Conservation (phyloP, 2,888 invertebrate species). For the Melanotus villosus region DNA sequence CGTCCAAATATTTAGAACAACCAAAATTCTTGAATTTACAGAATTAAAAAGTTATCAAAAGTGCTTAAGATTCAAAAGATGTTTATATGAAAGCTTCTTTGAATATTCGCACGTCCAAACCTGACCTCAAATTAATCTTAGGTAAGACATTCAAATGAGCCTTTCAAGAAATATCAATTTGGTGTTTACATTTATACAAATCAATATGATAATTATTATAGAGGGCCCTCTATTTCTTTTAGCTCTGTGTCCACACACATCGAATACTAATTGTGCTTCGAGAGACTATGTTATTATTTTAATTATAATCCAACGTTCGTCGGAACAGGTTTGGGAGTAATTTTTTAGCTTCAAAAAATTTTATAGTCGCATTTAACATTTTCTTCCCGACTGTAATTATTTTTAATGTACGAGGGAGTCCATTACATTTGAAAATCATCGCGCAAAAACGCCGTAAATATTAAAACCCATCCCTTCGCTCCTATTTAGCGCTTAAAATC, state of each 20-base stretch:
- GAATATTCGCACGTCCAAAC: no score
- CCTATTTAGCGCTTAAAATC: background rate
- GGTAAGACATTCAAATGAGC: no score
- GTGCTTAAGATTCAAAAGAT: no score
- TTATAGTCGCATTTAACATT: constrained; percentile 51
- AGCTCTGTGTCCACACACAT: constrained; percentile 20
- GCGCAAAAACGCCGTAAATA: constrained; percentile 37
- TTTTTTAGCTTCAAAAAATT: constrained; percentile 42
- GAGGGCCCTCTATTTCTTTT: constrained; percentile 16
- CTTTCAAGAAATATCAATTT: background rate
- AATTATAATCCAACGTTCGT: constrained; percentile 53
- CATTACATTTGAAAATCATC: constrained; percentile 42
- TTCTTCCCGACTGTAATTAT: constrained; percentile 51
- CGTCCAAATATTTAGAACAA: no score
- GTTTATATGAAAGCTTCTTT: no score
- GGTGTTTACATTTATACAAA: constrained; percentile 8
- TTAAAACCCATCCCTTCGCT: constrained; percentile 25
- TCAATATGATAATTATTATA: constrained; percentile 1
- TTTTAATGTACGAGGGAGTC: constrained; percentile 47
- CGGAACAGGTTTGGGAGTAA: constrained; percentile 48
- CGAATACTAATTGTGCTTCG: constrained; percentile 31
- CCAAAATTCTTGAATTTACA: no score
- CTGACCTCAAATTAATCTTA: no score
- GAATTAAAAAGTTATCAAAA: no score
- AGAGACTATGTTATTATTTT: constrained; percentile 54